These are phyloP conservation scores for Naso thynnoides DNA, from an alignment of 2,797 vertebrate species.

Conservation along the genomic window DNA sequence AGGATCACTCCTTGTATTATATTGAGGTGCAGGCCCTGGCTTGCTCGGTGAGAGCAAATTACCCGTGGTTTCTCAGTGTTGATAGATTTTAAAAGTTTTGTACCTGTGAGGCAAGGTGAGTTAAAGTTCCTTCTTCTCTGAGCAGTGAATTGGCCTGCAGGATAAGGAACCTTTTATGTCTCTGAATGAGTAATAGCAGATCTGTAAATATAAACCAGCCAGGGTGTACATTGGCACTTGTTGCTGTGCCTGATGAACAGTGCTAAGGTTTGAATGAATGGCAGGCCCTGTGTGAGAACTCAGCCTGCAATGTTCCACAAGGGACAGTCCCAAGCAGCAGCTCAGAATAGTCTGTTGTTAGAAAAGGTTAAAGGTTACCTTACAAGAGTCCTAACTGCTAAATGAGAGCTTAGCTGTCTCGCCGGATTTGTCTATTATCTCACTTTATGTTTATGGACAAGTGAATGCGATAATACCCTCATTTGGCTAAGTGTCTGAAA, in stretches of 20 bases:
- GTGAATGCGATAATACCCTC: slow-evolving; percentile 13
- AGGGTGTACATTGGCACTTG: slow-evolving; percentile 70
- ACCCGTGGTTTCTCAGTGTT: slow-evolving; percentile 10
- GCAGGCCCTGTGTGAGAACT: slow-evolving; percentile 67
- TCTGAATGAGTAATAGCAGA: slow-evolving; percentile 64
- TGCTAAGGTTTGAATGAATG: slow-evolving; percentile 78
- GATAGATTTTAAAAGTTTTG: slow-evolving; percentile 32
- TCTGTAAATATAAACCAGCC: slow-evolving; percentile 65
- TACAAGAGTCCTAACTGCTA: slow-evolving; percentile 39
- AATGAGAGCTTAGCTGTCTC: slow-evolving; percentile 32
- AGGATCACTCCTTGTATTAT: slow-evolving; percentile 46
- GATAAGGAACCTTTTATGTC: slow-evolving; percentile 63
- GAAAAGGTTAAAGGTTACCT: slow-evolving; percentile 64
- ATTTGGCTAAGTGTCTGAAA: slow-evolving; percentile 25
- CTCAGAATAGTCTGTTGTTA: slow-evolving; percentile 75
- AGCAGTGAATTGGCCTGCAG: slow-evolving; percentile 42
- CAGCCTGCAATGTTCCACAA: slow-evolving; percentile 44
- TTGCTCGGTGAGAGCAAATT: slow-evolving; percentile 34
- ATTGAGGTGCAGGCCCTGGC: slow-evolving; percentile 49
- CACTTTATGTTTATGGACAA: slow-evolving; percentile 32
- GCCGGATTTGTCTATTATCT: slow-evolving; percentile 48
- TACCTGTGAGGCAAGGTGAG: slow-evolving; percentile 12
- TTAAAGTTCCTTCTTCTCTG: slow-evolving; percentile 14
- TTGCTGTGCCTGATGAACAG: slow-evolving; percentile 53
- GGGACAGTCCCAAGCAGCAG: slow-evolving; percentile 51